Evolutionary conservation across 2,888 invertebrate species (phyloP).

Genomic region (Phania funesta): DNA sequence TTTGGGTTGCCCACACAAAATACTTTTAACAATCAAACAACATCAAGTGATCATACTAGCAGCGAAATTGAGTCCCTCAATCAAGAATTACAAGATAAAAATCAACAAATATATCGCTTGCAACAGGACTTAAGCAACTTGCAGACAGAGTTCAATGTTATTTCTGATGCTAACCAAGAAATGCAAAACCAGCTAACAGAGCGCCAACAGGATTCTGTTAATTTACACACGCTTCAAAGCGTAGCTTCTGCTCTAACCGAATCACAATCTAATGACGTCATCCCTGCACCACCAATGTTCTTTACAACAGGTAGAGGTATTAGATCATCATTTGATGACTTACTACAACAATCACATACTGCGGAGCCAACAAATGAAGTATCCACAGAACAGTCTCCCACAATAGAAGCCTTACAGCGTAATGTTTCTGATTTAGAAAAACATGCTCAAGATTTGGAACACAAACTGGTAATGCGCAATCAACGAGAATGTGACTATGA

Average conservation of each 20-base stretch:
- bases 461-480: constrained; percentile 76
- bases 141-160: constrained; percentile 63
- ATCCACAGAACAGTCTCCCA: constrained; percentile 78
- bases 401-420: constrained; percentile 78
- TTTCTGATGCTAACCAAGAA: constrained; percentile 67
- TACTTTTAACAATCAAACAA: not conserved
- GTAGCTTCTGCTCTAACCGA: constrained; percentile 36
- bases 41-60: not conserved
- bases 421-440: constrained; percentile 80
- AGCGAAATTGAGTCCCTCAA: constrained; percentile 60
- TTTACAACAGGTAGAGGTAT: constrained; percentile 72
- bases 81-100: constrained; percentile 67
- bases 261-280: constrained; percentile 62
- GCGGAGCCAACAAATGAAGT: constrained; percentile 21
- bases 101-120: constrained; percentile 61
- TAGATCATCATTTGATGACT: constrained; percentile 77
- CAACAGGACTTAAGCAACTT: constrained; percentile 66
- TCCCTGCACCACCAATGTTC: constrained; percentile 75
- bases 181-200: constrained; percentile 69
- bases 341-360: constrained; percentile 72
- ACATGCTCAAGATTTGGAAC: constrained; percentile 78
- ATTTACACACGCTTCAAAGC: constrained; percentile 64
- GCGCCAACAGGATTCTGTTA: constrained; percentile 69
- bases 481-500: constrained; percentile 72
- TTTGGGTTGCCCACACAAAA: constrained; percentile 57